phyloP scores from a whole-genome alignment of 2,113 vertebrate species.

The Tinamus guttatus region DNA sequence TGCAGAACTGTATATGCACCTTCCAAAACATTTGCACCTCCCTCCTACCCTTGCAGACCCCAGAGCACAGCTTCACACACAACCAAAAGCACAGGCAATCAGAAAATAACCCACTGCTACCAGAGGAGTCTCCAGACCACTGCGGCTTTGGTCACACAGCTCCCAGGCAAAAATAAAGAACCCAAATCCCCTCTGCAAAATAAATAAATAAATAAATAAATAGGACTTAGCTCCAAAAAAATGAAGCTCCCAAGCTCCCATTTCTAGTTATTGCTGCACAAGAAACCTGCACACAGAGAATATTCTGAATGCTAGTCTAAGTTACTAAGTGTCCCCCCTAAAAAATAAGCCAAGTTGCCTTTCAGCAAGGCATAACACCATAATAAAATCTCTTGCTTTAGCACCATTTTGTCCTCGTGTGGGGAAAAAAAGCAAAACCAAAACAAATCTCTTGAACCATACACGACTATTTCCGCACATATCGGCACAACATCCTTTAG shows the following conservation, averaged over 20 bases:
- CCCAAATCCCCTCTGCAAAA: not conserved
- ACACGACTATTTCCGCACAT: not conserved
- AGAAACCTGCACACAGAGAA: not conserved
- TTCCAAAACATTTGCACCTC: not conserved
- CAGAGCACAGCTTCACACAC: not conserved
- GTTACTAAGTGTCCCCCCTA: not conserved
- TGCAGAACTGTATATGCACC: not conserved
- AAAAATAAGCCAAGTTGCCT: not conserved
- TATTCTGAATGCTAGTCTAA: not conserved
- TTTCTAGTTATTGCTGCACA: not conserved
- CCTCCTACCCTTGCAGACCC: not conserved
- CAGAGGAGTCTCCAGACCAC: not conserved
- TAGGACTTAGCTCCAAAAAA: not conserved
- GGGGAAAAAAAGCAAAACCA: not conserved
- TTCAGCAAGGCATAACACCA: not conserved
- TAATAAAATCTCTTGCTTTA: not conserved
- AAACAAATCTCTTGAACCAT: not conserved
- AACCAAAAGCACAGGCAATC: not conserved
- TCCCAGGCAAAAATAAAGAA: not conserved
- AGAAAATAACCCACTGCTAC: not conserved
- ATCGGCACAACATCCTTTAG: not conserved
- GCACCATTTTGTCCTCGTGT: not conserved
- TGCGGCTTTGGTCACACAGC: not conserved
- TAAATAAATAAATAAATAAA: not conserved
- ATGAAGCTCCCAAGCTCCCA: not conserved